Evolutionary conservation across 2,113 vertebrate genomes (phyloP), one percentile per base, ranked within the genome.

Genomic region (Hypocryptadius cinnamomeus): DNA sequence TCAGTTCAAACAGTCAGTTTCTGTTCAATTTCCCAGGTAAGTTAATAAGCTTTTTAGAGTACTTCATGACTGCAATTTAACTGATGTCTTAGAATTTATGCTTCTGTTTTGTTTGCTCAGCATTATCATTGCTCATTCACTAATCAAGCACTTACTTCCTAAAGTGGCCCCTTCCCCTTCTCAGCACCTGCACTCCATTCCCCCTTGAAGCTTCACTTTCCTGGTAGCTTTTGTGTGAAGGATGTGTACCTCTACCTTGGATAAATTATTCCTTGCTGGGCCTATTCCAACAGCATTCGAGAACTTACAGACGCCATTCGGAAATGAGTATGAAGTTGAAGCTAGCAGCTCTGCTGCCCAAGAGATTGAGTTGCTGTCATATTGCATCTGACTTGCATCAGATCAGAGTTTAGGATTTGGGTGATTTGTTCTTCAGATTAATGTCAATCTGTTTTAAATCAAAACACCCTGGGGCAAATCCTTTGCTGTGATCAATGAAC

Each of bases 401-500:
- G 92, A 95, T 94, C 91, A 95, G 92, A 92, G 80, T 96, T 95
- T 95, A 92, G 93, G 76, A 95, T 95, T 95, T 92, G 90, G 81
- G 86, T 94, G 91, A 92, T 94, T 96, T 95, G 93, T 94, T 95
- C 87, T 94, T 94, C 86, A 95, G 95, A 94, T 96, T 97, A 96
- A 93, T 93, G 89, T 96, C 89, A 96, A 89, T 94, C 93, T 96
- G 95, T 91, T 96, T 96, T 92, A 95, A 97, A 96, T 95, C 94
- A 94, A 93, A 96, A 95, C 91, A 85, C 94, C 95, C 94, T 84
- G 82, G 87, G 93, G 89, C 94, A 96, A 95, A 95, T 91, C 87
- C 85, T 93, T 93, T 87, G 85, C 85, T 94, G 77, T 95, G 93
- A 95, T 96, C 94, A 96, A 95, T 96, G 95, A 96, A 95, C 85